Evolutionary conservation across 1,140 invertebrate genomes (phyloP), one percentile per base, ranked within the genome.

Genomic region (Drosophila tani): DNA sequence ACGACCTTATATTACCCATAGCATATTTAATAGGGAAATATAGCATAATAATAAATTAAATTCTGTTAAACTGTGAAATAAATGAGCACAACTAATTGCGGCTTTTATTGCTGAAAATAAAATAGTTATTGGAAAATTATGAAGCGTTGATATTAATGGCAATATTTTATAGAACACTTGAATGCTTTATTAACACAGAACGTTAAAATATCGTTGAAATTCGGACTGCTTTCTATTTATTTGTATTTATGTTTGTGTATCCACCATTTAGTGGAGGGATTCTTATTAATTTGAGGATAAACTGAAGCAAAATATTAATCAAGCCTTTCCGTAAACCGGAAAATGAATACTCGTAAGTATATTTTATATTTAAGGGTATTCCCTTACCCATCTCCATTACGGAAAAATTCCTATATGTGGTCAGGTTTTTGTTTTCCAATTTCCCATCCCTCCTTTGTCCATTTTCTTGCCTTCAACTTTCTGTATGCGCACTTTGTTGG

Each of bases 401-500:
- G 2, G 7, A 12, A 17, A 29, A 9, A 11, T 11, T 11, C 19
- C 17, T 2, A 2, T 5, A 24, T 45, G 58, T 21, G 14, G 15
- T 9, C 32, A 29, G 29, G n/a, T 29, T 49, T 43, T 4, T 15
- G 19, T 15, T 32, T 21, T 65, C 11, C 9, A 51, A 6, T 24
- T 43, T 45, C n/a, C 12, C n/a, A 27, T 35, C 21, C 12, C n/a
- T 0, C 17, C 17, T 35, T 14, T 35, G 63, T 11, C 15, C 41
- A 71, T 17, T 66, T 32, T 47, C 63, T 50, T 59, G 27, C 35
- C 40, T 47, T 49, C 55, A 51, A 53, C 49, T 58, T 50, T 55
- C 40, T 38, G 43, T 35, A 41, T 27, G 15, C 14, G 66, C 50
- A 83, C 50, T 87, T 87, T 43, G 43, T 32, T 69, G 84, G 83